A percentile compares a stretch with the other conserved stretches of the same genome.
These are phyloP conservation scores for Gambusia affinis DNA, from an alignment of 2,113 vertebrate species.

Conservation along the genomic window DNA sequence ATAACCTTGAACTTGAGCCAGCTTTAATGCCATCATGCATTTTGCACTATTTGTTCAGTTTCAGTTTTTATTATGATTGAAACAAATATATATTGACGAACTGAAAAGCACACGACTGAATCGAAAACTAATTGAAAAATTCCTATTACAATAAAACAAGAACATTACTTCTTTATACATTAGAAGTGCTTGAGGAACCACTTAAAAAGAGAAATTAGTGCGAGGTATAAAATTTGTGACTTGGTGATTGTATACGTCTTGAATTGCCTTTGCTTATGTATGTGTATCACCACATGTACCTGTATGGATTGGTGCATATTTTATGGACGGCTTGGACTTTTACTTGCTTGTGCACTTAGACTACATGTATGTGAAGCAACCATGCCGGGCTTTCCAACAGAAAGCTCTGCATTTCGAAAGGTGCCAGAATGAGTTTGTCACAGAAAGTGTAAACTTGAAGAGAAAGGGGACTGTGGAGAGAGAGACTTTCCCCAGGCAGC, in stretches of 20 bases:
- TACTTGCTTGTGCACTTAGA: slow-evolving; percentile 39
- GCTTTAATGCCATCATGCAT: slow-evolving; percentile 13
- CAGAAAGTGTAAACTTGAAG: slow-evolving; percentile 80
- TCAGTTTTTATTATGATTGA: slow-evolving; percentile 45
- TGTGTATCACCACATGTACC: slow-evolving; percentile 13
- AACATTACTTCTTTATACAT: slow-evolving; percentile 35
- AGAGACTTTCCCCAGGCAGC: slow-evolving; percentile 84
- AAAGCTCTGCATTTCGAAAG: slow-evolving; percentile 76
- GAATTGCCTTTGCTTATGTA: slow-evolving; percentile 37
- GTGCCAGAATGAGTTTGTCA: slow-evolving; percentile 90
- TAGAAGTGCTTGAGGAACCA: slow-evolving; percentile 35
- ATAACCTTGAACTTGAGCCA: slow-evolving; percentile 37
- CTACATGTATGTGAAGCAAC: slow-evolving; percentile 49
- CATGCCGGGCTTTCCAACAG: slow-evolving; percentile 50
- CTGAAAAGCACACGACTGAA: slow-evolving; percentile 40
- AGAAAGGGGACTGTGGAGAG: slow-evolving; percentile 79
- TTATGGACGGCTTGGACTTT: slow-evolving; percentile 31
- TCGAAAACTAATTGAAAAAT: slow-evolving; percentile 58
- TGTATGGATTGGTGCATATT: slow-evolving; percentile 30
- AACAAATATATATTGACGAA: slow-evolving; percentile 42
- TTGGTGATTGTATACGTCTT: slow-evolving; percentile 11
- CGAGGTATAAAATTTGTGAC: slow-evolving; percentile 26
- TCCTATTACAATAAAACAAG: slow-evolving; percentile 57
- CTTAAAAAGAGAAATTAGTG: slow-evolving; percentile 24
- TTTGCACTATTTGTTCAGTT: not conserved